A percentile compares a stretch with the other conserved stretches of the same genome.
Conservation (phyloP, 2,797 vertebrate genomes). For the Ceryle rudis region DNA sequence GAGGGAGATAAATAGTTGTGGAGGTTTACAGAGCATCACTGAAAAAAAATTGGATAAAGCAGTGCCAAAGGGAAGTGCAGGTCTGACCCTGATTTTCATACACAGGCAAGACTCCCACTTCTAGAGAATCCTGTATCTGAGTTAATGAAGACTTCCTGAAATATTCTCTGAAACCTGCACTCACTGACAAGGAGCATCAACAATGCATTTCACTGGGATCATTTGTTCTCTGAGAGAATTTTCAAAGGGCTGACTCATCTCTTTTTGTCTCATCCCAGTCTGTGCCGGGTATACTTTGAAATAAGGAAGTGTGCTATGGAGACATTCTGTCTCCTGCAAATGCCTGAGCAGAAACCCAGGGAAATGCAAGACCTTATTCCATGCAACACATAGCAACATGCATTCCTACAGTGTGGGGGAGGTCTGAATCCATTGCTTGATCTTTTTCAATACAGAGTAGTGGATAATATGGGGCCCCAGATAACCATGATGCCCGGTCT, state of each 20-base stretch:
- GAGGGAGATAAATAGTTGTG: neutral
- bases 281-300: neutral
- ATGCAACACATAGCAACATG: neutral
- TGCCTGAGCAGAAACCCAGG: neutral
- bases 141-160: neutral
- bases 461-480: rapidly evolving
- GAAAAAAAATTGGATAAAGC: neutral
- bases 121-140: neutral
- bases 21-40: neutral
- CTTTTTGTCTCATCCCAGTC: neutral
- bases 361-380: neutral
- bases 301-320: neutral
- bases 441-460: neutral
- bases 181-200: neutral
- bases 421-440: neutral
- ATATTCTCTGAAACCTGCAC: neutral
- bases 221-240: neutral
- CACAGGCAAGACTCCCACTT: neutral
- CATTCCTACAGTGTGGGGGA: neutral
- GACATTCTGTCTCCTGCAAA: neutral
- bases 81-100: neutral
- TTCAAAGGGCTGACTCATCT: neutral
- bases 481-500: neutral
- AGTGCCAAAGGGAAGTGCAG: neutral
- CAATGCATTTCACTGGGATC: neutral